These are phyloP conservation scores for Rhopilema esculentum DNA, from an alignment of 30 jellyfish, hydroid and myxozoan species.

Conservation along the genomic window DNA sequence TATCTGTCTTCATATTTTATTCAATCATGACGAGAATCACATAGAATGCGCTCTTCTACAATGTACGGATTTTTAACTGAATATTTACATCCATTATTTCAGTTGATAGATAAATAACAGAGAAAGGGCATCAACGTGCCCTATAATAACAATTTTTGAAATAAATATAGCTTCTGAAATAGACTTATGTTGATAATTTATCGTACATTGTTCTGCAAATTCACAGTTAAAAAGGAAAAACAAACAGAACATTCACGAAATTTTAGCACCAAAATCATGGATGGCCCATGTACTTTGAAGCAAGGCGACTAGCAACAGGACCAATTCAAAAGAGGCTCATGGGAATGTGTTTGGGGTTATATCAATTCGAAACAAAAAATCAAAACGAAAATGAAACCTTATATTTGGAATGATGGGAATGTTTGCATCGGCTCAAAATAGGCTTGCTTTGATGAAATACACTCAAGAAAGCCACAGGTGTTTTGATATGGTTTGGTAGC, in stretches of 20 bases:
- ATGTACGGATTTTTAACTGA: constrained; percentile 14
- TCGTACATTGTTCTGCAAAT: constrained; percentile 22
- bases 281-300: background rate
- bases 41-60: constrained; percentile 40
- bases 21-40: constrained; percentile 52
- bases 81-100: constrained; percentile 12
- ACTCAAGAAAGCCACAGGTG: background rate
- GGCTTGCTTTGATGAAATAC: background rate
- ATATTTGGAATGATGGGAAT: background rate
- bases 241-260: background rate
- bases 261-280: background rate
- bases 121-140: constrained; percentile 22
- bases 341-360: too few species aligned
- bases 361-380: too few species aligned
- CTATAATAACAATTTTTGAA: constrained; percentile 35
- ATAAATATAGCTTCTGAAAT: constrained; percentile 47
- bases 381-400: too few species aligned
- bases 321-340: too few species aligned
- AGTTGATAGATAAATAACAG: constrained; percentile 45
- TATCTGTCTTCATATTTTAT: constrained; percentile 6
- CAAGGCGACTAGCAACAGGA: background rate
- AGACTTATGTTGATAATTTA: constrained; percentile 40
- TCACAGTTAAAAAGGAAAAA: background rate
- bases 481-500: background rate
- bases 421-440: background rate